Base-by-base conservation (phyloP, 1,140 invertebrate species). In the Papilio dardanus region DNA sequence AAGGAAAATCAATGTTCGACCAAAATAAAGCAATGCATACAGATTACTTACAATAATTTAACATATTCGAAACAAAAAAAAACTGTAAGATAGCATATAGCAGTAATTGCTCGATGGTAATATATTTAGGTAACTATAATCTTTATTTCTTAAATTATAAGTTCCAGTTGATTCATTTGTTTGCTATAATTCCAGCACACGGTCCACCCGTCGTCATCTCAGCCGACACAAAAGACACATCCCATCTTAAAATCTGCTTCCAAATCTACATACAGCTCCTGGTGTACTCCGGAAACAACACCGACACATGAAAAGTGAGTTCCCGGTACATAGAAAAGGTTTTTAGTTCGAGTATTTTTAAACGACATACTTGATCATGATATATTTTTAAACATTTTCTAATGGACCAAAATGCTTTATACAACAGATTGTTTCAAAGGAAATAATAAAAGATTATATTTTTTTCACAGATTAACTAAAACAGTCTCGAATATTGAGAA, bases 281-380 rank as follows among this genome's bases (percentile, higher is more conserved):
- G 89, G 89, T 86, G 86, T 37, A 90, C 88, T 6, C 89, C 89
- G 3, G 88, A 87, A 0, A 28, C 80, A 0, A 80, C 87, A 0
- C 88, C 86, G 2, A 74, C 68, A 14, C 89, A 86, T 75, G 68
- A 77, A 19, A 50, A 35, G 88, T 90, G 76, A 82, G 79, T 71
- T 62, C 28, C 1, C 4, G 19, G 7, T 4, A n/a, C n/a, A n/a
- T n/a, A n/a, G n/a, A n/a, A n/a, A n/a, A n/a, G n/a, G n/a, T n/a
- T n/a, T n/a, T n/a, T n/a, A n/a, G n/a, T n/a, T n/a, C n/a, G n/a
- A n/a, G n/a, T n/a, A n/a, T n/a, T n/a, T n/a, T n/a, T n/a, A n/a
- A n/a, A n/a, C n/a, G n/a, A n/a, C n/a, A n/a, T n/a, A n/a, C n/a
- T n/a, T n/a, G n/a, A n/a, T n/a, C n/a, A n/a, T n/a, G n/a, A n/a